phyloP scores from a whole-genome alignment of 2,888 invertebrate genomes.

The Proisotoma minuta region DNA sequence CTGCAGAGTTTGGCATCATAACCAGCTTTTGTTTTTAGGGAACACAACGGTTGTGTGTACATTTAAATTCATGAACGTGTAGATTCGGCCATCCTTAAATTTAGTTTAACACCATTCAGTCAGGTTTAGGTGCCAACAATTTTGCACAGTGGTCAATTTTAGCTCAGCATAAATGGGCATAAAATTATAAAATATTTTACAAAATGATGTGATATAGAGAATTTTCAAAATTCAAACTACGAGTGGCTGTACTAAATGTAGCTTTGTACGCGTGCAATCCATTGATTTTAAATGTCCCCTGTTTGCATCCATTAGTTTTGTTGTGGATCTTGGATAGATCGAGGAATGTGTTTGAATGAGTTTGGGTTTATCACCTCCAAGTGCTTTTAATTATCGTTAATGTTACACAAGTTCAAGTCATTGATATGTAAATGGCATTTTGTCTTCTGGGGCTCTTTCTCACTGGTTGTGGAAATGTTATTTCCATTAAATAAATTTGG shows the following conservation, averaged over 20 bases:
- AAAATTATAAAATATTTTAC: too few relatives aligned
- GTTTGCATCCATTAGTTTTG: too few relatives aligned
- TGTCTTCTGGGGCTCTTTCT: background rate
- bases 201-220: too few relatives aligned
- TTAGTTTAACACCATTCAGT: too few relatives aligned
- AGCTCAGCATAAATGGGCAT: too few relatives aligned
- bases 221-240: too few relatives aligned
- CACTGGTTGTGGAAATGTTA: background rate
- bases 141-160: too few relatives aligned
- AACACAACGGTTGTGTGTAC: background rate
- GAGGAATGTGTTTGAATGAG: too few relatives aligned
- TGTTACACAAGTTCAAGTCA: background rate
- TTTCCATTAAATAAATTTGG: background rate
- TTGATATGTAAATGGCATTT: constrained; percentile 3
- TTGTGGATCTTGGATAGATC: too few relatives aligned
- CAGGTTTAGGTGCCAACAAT: too few relatives aligned
- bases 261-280: too few relatives aligned
- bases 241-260: background rate
- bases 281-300: too few relatives aligned
- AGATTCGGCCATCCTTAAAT: background rate
- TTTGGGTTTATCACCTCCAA: background rate
- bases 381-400: background rate
- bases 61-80: constrained; percentile 8
- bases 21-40: constrained; percentile 5
- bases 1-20: background rate